A percentile compares a stretch with the other conserved stretches of the same genome.
phyloP scores from a whole-genome alignment of 2,113 vertebrate genomes.

The Choloepus hoffmanni region DNA sequence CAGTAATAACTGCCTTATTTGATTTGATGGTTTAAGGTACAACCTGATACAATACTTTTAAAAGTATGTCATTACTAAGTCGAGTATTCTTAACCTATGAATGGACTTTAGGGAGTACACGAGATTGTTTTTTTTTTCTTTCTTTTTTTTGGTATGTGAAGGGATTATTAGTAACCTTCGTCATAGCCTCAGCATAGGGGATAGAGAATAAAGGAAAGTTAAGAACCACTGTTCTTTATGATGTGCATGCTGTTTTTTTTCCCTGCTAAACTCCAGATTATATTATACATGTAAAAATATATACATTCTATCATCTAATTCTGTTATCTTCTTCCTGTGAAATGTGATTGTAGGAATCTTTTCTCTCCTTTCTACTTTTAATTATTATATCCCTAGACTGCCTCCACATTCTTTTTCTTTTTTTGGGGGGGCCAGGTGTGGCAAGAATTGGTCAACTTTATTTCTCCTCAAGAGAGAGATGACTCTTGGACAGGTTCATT shows the following conservation, averaged over 20 bases:
- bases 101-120: background rate
- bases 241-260: background rate
- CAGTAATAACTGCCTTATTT: background rate
- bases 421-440: background rate
- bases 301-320: background rate
- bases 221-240: background rate
- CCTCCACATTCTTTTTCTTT: background rate
- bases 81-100: background rate
- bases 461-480: background rate
- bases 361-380: background rate
- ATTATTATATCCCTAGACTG: background rate
- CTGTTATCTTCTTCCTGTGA: background rate
- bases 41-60: background rate
- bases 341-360: background rate
- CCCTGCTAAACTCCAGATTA: background rate
- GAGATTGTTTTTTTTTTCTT: background rate
- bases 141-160: background rate
- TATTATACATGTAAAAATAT: background rate
- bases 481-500: background rate
- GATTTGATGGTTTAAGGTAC: background rate
- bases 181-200: background rate
- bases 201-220: background rate
- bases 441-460: background rate
- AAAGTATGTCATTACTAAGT: background rate
- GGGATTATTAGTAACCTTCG: background rate